Base-by-base conservation (phyloP, 2,797 vertebrate species). In the Micropoecilia bifurca region DNA sequence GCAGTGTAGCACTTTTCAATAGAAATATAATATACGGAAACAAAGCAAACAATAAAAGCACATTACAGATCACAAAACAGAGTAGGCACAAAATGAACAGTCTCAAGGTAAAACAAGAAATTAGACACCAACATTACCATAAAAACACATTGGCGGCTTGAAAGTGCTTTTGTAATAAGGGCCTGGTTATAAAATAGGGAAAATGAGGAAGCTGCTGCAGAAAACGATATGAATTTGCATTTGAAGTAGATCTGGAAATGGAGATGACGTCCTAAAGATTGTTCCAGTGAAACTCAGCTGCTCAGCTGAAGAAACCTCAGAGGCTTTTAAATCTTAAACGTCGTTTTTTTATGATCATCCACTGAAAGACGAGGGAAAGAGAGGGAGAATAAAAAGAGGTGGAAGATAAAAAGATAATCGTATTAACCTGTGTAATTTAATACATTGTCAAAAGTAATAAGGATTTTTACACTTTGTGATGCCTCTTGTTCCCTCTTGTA, bases 191-290 rank as follows among this genome's bases (percentile, higher is more conserved):
- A 75, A 63, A 83, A 71, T n/a, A 36, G 53, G 8, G 14, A 66
- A 83, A 84, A 81, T 33, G 53, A 36, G 71, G 47, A 57, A 16
- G 68, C 77, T 75, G 76, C 53, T 2, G 36, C 66, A 76, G 43
- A 63, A 50, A 83, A 75, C 28, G 47, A 71, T 86, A 77, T 81
- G 75, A 87, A 86, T 83, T 82, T 76, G 63, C 6, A 10, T 87
- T 83, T 87, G 83, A 91, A 81, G 81, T 82, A 77, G 72, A 80
- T 85, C 39, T 69, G 73, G 79, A 83, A 85, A 81, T 57, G 50
- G 18, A 80, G 83, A 83, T 6, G 78, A 73, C 7, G 74, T 82
- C 83, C 80, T 83, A 76, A 78, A 82, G 75, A 33, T 77, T 55
- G 55, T 73, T 47, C 71, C 69, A 33, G 45, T 47, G 43, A 76